Evolutionary conservation across 2,113 vertebrate genomes (phyloP), one percentile per base, ranked within the genome.

Genomic region (Planiliza haematocheilus): DNA sequence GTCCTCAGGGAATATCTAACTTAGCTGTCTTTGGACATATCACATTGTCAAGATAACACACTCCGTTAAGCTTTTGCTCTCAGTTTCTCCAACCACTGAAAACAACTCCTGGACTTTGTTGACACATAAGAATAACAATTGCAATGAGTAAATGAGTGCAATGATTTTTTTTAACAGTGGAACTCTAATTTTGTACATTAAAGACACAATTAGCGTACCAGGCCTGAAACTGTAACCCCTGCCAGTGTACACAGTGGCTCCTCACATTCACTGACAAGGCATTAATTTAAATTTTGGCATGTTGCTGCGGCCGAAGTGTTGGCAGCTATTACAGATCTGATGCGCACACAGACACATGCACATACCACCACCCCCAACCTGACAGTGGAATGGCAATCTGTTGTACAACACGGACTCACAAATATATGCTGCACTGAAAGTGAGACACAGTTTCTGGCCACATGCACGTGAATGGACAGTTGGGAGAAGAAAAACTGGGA

Each of bases 271-370:
- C 93, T 95, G 94, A 96, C 94, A 95, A 95, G 95, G 93, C 95
- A 95, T 94, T 97, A 92, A 96, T 97, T 96, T 96, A 71, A 95
- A 96, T 96, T 95, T 93, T 92, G 95, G 92, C 91, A 93, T 92
- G 85, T 92, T 94, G 92, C 91, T 88, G 89, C 83, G 90, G 92
- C 90, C 91, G 65, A 94, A 72, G 93, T 94, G 91, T 93, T 94
- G 94, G 92, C 92, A 95, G 94, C 63, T 84, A 65, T 76, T 67
- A 93, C 78, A 91, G 89, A 81, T 95, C 94, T 93, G 91, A 96
- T 69, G 43, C 61, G 37, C 46, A 17, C 65, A 55, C 67, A 73
- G 36, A 42, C 20, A 68, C 53, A 59, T 50, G 68, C 51, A 59
- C 61, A 50, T 56, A 59, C 41, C 62, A 8, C 20, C 70, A 46